Evolutionary conservation across 2,113 vertebrate genomes (phyloP).

Genomic region (Ceratotherium simum): DNA sequence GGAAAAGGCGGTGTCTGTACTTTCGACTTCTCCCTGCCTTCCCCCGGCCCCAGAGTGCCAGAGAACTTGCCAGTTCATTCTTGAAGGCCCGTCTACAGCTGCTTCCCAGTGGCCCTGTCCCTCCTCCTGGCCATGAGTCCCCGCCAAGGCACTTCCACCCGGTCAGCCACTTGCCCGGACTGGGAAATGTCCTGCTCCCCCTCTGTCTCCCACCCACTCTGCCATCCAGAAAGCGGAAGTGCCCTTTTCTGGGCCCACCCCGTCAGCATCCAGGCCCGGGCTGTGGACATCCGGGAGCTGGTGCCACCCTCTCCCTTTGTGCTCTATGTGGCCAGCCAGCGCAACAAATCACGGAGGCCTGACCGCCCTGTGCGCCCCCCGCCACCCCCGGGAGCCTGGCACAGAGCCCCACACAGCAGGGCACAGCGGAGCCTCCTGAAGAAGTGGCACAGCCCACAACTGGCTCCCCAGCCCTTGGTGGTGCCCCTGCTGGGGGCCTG

Average conservation of each 20-base stretch:
- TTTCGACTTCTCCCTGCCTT: background rate
- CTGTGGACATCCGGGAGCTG: background rate
- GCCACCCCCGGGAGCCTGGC: background rate
- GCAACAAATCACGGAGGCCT: background rate
- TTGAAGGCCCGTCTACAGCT: background rate
- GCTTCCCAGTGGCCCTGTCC: background rate
- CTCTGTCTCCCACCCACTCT: background rate
- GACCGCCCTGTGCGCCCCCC: background rate
- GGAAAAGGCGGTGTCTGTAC: background rate
- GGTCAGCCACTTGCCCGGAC: background rate
- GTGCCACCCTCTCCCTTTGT: background rate
- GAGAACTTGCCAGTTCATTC: background rate
- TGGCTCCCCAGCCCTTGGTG: background rate
- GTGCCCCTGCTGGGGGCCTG: background rate
- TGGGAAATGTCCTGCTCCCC: background rate
- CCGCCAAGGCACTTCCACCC: background rate
- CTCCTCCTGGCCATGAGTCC: background rate
- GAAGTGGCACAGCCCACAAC: too few relatives aligned
- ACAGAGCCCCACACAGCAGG: too few relatives aligned
- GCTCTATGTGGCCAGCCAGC: background rate
- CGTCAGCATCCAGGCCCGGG: background rate
- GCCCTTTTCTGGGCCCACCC: background rate
- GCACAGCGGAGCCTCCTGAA: background rate
- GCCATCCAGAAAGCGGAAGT: background rate
- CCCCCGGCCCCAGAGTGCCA: fast-evolving